Conservation (phyloP, 2,113 vertebrate species). For the Sander lucioperca region DNA sequence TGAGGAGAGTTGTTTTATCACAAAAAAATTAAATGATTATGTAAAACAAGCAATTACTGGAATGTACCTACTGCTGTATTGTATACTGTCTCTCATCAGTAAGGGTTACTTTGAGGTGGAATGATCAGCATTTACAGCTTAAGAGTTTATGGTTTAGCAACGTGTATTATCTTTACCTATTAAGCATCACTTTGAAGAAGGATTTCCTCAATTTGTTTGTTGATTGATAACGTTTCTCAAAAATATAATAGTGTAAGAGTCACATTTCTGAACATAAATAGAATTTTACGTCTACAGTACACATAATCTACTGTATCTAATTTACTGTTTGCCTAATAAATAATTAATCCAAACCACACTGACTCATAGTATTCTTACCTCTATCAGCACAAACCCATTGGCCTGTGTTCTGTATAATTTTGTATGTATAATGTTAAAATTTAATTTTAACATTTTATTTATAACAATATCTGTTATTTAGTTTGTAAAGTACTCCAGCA, state of each 20-base stretch:
- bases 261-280: fast-evolving
- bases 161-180: fast-evolving
- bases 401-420: too few species aligned
- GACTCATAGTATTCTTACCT: not conserved
- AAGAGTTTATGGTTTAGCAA: fast-evolving
- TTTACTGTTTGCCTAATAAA: conserved; percentile 3
- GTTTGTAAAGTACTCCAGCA: too few species aligned
- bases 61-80: not conserved
- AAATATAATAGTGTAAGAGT: not conserved
- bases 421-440: too few species aligned
- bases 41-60: not conserved
- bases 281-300: not conserved
- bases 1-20: not conserved
- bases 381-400: too few species aligned
- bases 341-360: not conserved
- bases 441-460: too few species aligned
- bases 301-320: not conserved
- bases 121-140: not conserved
- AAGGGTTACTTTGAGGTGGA: fast-evolving
- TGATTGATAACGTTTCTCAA: fast-evolving
- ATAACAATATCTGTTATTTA: too few species aligned
- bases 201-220: not conserved
- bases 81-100: not conserved
- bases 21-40: not conserved
- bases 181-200: not conserved